Evolutionary conservation across 2,888 invertebrate species (phyloP).

Genomic region (Sussaba pulchella): DNA sequence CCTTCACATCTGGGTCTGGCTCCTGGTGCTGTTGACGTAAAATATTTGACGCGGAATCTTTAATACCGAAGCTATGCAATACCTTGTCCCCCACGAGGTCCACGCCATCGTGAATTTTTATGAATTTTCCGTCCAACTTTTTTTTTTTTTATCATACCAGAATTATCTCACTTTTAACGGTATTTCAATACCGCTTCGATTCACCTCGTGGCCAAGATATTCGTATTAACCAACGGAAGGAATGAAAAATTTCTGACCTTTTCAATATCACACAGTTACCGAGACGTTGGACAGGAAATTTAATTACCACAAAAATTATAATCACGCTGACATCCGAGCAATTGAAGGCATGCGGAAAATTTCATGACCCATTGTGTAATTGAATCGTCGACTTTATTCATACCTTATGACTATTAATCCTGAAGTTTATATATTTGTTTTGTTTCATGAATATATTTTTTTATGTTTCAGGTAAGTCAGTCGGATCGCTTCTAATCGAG

Average conservation of each 20-base stretch:
- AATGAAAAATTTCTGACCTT: slow-evolving; percentile 11
- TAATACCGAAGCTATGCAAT: slow-evolving; percentile 73
- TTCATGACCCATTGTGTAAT: no score
- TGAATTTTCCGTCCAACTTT: slow-evolving; percentile 69
- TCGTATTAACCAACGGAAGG: neutral
- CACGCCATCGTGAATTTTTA: slow-evolving; percentile 46
- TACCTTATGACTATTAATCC: no score
- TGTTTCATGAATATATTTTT: neutral
- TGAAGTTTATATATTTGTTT: neutral
- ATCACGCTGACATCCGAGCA: no score
- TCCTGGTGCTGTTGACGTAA: slow-evolving; percentile 42
- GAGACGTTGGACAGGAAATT: neutral
- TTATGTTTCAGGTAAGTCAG: slow-evolving; percentile 66
- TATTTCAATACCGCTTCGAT: slow-evolving; percentile 68
- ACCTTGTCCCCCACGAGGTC: slow-evolving; percentile 31
- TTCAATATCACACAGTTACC: neutral
- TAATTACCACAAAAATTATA: no score
- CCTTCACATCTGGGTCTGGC: slow-evolving; percentile 27
- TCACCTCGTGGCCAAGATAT: slow-evolving; percentile 37
- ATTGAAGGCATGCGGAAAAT: no score
- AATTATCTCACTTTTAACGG: slow-evolving; percentile 74
- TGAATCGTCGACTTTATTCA: no score
- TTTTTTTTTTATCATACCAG: slow-evolving; percentile 43
- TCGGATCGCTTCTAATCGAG: neutral
- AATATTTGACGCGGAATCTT: slow-evolving; percentile 72